phyloP scores from a whole-genome alignment of 1,140 invertebrate genomes.

The Diprion similis region DNA sequence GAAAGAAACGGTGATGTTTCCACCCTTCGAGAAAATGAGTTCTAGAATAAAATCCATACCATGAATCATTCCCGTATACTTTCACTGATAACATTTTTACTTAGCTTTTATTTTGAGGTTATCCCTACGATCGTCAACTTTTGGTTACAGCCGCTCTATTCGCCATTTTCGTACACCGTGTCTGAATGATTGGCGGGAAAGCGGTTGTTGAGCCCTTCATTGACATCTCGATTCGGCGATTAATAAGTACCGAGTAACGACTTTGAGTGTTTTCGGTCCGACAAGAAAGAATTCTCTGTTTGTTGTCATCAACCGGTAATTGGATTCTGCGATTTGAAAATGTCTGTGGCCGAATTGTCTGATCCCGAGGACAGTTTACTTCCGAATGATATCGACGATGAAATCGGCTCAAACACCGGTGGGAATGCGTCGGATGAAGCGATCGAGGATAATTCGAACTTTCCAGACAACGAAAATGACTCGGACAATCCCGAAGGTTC shows the following conservation, averaged over 20 bases:
- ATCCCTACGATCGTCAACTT: not conserved
- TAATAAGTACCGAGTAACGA: no score
- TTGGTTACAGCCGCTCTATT: no score
- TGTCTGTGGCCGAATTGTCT: not conserved
- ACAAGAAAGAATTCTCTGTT: not conserved
- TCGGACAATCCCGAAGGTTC: constrained; percentile 27
- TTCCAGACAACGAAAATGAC: constrained; percentile 2
- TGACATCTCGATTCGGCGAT: no score
- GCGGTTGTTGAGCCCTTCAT: no score
- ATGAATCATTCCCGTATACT: not conserved
- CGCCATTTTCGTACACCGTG: not conserved
- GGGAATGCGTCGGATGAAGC: constrained; percentile 13
- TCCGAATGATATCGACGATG: constrained; percentile 26
- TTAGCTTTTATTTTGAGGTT: not conserved
- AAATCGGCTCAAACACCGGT: constrained; percentile 30
- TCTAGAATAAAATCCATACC: not conserved
- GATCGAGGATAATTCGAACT: constrained; percentile 21
- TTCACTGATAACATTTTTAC: no score
- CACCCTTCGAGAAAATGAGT: not conserved
- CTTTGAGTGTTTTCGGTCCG: not conserved
- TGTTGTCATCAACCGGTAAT: not conserved
- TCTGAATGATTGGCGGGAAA: not conserved
- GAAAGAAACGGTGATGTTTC: not conserved
- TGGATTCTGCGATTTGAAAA: not conserved
- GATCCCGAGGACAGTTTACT: not conserved